These are phyloP conservation scores for Caenorhabditis sp. DNA, from an alignment of 2,888 invertebrate genomes.

Conservation along the genomic window DNA sequence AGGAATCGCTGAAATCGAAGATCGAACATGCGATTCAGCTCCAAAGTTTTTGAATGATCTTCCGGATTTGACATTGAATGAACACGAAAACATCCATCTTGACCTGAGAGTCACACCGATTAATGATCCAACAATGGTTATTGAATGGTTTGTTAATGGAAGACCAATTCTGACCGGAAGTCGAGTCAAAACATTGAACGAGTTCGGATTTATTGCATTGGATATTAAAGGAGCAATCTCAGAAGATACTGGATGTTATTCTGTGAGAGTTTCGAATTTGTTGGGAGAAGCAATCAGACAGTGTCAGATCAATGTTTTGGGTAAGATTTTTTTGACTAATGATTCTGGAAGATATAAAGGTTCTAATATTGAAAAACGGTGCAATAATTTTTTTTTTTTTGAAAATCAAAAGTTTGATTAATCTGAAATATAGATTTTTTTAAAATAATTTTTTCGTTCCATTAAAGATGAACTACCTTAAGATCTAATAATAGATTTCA, in stretches of 20 bases:
- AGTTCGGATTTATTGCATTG: conserved; percentile 84
- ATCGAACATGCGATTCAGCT: conserved; percentile 64
- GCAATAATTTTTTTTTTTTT: too few relatives aligned
- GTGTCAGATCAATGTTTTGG: conserved; percentile 58
- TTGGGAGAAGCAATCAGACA: conserved; percentile 63
- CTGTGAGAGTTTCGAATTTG: conserved; percentile 76
- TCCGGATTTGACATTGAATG: conserved; percentile 61
- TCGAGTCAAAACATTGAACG: conserved; percentile 72
- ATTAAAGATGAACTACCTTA: too few relatives aligned
- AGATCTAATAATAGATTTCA: too few relatives aligned
- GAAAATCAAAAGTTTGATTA: too few relatives aligned
- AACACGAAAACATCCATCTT: conserved; percentile 65
- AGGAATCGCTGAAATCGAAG: conserved; percentile 53
- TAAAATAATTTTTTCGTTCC: too few relatives aligned
- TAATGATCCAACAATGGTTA: conserved; percentile 96
- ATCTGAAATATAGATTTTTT: too few relatives aligned
- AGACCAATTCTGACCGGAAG: conserved; percentile 80
- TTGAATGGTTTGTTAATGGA: conserved; percentile 97
- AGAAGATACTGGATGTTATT: conserved; percentile 90
- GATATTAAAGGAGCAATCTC: conserved; percentile 78
- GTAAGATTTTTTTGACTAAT: conserved; percentile 34
- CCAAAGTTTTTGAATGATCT: conserved; percentile 68
- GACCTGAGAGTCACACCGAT: conserved; percentile 80
- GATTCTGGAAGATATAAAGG: too few relatives aligned
- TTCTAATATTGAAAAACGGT: too few relatives aligned